Conservation (phyloP, 1,140 invertebrate species). For the Wiebesia pumilae region DNA sequence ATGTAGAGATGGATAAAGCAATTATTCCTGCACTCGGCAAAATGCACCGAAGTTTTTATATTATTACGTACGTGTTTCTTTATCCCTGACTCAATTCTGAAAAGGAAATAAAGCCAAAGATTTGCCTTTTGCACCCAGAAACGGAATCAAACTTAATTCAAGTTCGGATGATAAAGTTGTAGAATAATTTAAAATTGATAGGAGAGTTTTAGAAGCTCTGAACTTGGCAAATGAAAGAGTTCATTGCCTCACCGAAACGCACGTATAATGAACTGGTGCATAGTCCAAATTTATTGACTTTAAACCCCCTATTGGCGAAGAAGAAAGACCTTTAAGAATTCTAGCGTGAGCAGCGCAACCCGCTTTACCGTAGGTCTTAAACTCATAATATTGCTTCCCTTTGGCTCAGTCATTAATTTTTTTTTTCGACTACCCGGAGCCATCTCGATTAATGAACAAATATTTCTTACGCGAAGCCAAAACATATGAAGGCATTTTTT, state of each 20-base stretch:
- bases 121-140: neutral
- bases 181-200: neutral
- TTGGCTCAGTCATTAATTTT: conserved; percentile 27
- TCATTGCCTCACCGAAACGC: neutral
- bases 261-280: neutral
- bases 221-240: neutral
- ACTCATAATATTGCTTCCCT: neutral
- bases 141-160: neutral
- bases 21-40: conserved; percentile 6
- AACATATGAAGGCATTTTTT: conserved; percentile 73
- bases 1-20: conserved; percentile 4
- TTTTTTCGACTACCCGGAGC: conserved; percentile 15
- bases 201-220: neutral
- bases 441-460: conserved; percentile 29
- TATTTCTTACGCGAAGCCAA: conserved; percentile 66
- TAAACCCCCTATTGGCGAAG: neutral
- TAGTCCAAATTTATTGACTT: neutral
- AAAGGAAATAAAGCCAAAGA: conserved; percentile 23
- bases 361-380: conserved; percentile 17
- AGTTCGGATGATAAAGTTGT: neutral
- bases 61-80: conserved; percentile 19
- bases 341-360: neutral
- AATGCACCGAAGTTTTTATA: conserved; percentile 14
- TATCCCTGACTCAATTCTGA: neutral
- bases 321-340: conserved; percentile 8